Evolutionary conservation across 2,797 vertebrate genomes (phyloP).

Genomic region (Anniella stebbinsi): DNA sequence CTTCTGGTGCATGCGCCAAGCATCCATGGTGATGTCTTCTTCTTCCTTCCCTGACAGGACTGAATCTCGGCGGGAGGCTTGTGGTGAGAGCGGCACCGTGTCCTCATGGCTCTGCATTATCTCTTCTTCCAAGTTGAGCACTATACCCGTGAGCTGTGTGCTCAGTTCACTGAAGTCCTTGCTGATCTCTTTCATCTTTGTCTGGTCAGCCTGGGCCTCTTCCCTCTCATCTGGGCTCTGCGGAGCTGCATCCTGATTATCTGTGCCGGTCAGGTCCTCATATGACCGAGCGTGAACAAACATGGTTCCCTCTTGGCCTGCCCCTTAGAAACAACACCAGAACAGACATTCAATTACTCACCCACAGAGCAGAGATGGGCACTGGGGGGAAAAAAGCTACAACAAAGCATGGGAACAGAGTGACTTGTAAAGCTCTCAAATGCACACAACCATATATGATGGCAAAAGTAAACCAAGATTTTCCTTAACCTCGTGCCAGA

Average conservation of each 20-base stretch:
- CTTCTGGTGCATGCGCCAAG: slow-evolving; percentile 93
- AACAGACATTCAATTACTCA: slow-evolving; percentile 6
- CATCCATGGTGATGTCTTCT: slow-evolving; percentile 88
- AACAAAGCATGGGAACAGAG: background rate
- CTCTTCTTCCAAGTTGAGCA: slow-evolving; percentile 80
- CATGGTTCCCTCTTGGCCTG: slow-evolving; percentile 91
- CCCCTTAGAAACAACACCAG: slow-evolving; percentile 81
- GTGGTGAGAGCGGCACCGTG: slow-evolving; percentile 59
- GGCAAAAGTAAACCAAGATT: background rate
- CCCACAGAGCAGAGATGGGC: background rate
- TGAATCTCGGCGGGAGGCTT: slow-evolving; percentile 47
- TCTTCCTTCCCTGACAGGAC: slow-evolving; percentile 79
- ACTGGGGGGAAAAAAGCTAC: background rate
- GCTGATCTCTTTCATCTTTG: slow-evolving; percentile 82
- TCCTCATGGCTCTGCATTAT: slow-evolving; percentile 79
- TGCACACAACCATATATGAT: background rate
- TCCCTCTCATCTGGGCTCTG: slow-evolving; percentile 65
- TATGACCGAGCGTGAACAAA: slow-evolving; percentile 93
- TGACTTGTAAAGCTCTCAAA: background rate
- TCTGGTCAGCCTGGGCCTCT: slow-evolving; percentile 59
- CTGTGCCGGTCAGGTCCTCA: slow-evolving; percentile 89
- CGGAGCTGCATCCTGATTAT: slow-evolving; percentile 53
- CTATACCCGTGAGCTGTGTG: slow-evolving; percentile 82
- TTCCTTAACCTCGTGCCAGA: background rate
- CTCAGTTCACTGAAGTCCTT: slow-evolving; percentile 85